Evolutionary conservation across 1,140 invertebrate genomes (phyloP).

Genomic region (Lepidostoma basale): DNA sequence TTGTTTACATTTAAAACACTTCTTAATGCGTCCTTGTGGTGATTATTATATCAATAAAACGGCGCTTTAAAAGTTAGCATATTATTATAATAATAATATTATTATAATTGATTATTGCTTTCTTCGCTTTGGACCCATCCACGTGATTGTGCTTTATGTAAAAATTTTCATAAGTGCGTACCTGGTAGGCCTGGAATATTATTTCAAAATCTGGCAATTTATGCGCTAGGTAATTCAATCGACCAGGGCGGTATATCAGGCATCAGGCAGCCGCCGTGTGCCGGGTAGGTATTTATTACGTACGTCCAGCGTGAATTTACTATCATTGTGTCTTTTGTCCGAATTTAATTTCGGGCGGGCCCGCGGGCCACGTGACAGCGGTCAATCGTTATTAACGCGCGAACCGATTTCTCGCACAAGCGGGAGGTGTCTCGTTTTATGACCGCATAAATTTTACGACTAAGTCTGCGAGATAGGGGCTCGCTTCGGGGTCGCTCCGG

Average conservation of each 20-base stretch:
- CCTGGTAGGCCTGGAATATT: too few species aligned
- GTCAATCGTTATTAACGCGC: constrained; percentile 25
- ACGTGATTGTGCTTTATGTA: not conserved
- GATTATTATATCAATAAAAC: too few species aligned
- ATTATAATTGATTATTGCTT: too few species aligned
- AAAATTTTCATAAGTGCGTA: too few species aligned
- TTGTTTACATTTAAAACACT: too few species aligned
- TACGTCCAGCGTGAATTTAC: constrained; percentile 28
- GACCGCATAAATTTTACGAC: constrained; percentile 8
- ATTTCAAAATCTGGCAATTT: too few species aligned
- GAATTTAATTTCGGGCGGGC: constrained; percentile 31
- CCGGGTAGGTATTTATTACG: constrained; percentile 37
- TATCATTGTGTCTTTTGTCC: constrained; percentile 29
- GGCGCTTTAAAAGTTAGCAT: too few species aligned
- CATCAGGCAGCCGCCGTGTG: constrained; percentile 4
- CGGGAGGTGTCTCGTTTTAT: constrained; percentile 15
- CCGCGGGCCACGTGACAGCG: not conserved
- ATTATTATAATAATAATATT: too few species aligned
- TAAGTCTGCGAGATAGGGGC: constrained; percentile 3
- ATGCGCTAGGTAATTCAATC: not conserved
- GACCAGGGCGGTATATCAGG: not conserved
- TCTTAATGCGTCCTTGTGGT: too few species aligned
- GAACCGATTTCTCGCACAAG: constrained; percentile 1
- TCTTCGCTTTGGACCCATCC: too few species aligned
- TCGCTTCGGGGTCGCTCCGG: not conserved